These are phyloP conservation scores for Canis aureus DNA, from an alignment of 2,113 vertebrate genomes.

Conservation along the genomic window DNA sequence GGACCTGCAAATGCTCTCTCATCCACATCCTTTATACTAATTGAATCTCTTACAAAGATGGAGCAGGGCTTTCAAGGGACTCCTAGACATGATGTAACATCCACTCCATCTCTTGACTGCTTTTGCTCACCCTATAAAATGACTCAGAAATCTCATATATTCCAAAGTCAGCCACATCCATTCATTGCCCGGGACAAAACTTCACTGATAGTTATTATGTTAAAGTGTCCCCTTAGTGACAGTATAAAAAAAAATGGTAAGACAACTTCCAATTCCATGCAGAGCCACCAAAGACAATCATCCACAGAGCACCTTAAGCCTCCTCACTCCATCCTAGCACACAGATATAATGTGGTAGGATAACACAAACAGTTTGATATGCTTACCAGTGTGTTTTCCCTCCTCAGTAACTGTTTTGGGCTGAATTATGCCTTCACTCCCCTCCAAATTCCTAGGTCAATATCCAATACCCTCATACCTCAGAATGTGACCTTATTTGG, in stretches of 20 bases:
- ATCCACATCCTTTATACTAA: not conserved
- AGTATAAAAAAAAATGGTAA: slow-evolving; percentile 8
- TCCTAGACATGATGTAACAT: not conserved
- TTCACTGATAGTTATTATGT: not conserved
- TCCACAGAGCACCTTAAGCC: not conserved
- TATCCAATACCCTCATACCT: not conserved
- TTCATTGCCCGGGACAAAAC: not conserved
- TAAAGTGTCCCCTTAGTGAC: not conserved
- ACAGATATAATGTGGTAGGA: not conserved
- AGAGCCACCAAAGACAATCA: not conserved
- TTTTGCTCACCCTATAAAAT: not conserved
- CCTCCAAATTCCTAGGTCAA: not conserved
- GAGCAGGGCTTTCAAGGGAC: not conserved
- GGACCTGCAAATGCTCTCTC: not conserved
- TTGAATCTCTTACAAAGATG: not conserved
- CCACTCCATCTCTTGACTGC: not conserved
- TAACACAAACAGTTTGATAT: not conserved
- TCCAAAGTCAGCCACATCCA: not conserved
- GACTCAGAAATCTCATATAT: not conserved
- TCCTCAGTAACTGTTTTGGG: not conserved
- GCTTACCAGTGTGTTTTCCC: not conserved
- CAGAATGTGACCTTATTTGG: not conserved
- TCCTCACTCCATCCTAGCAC: not conserved
- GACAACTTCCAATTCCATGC: not conserved
- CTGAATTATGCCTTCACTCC: not conserved